Base-by-base conservation (phyloP, 1,140 invertebrate species). In the Drosophila ananassae region DNA sequence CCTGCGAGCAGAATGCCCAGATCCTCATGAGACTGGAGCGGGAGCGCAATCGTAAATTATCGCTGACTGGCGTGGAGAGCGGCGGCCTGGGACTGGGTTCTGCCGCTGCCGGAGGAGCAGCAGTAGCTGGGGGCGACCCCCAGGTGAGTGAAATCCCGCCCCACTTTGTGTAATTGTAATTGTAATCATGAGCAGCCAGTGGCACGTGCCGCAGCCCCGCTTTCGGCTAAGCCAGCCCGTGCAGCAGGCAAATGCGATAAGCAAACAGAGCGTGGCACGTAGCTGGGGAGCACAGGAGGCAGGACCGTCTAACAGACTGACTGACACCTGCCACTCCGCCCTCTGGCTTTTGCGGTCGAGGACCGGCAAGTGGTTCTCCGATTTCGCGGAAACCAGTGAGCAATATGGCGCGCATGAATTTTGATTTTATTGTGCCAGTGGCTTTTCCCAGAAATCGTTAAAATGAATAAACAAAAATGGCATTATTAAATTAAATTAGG, bases 21-120 rank as follows among this genome's bases (percentile, higher is more conserved):
- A 92, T 92, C 75, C 83, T 92, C 53, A 87, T 91, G 78, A 79
- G 91, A 80, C 83, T 92, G 61, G 91, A 92, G 71, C 89, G 91
- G 61, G 91, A 92, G 47, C 82, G 89, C 28, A 91, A 91, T 78
- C 84, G 89, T 47, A 91, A 89, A 83, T 85, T 91, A 83, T 91
- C 89, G 58, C 81, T 91, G 28, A 87, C 81, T 57, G 71, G 46
- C 13, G 25, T 41, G 41, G 67, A 71, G 34, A 41, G 51, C 41
- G 64, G 51, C 47, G 63, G 47, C 12, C 1, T 37, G 22, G 64
- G 64, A 46, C 2, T 66, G 17, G 61, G 37, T 1, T 47, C 50
- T 34, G 61, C 51, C 28, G 24, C 10, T 25, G 61, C 46, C 37
- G 2, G 46, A 24, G 57, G 39, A 30, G 60, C 67, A 8, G 60